phyloP scores from a whole-genome alignment of 2,113 vertebrate species.

The Pristiophorus japonicus region DNA sequence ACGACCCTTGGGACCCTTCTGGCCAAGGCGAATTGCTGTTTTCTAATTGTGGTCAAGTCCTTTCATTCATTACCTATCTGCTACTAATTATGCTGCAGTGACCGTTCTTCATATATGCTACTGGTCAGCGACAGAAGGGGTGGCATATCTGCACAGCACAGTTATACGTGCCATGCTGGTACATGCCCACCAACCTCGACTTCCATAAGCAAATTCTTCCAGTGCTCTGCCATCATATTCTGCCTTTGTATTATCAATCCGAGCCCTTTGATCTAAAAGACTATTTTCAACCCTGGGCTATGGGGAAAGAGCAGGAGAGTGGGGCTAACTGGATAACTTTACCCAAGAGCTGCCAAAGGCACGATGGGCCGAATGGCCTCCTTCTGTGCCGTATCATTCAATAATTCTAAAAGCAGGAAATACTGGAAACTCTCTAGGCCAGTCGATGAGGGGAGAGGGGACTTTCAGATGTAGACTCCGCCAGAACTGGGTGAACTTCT shows the following conservation, averaged over 20 bases:
- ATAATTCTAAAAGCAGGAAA: not conserved
- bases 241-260: not conserved
- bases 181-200: too few relatives aligned
- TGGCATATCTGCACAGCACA: not conserved
- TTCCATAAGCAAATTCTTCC: not conserved
- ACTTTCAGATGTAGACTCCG: too few relatives aligned
- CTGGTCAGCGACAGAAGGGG: not conserved
- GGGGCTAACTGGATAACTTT: too few relatives aligned
- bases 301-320: too few relatives aligned
- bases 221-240: not conserved
- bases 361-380: too few relatives aligned
- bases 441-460: not conserved
- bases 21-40: not conserved
- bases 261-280: too few relatives aligned
- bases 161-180: not conserved
- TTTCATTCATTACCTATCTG: not conserved
- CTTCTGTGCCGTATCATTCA: too few relatives aligned
- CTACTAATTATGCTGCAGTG: not conserved
- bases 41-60: not conserved
- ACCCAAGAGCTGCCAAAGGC: too few relatives aligned
- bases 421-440: not conserved
- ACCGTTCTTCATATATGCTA: not conserved
- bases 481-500: not conserved
- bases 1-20: not conserved
- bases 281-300: too few relatives aligned